A percentile compares a stretch with the other conserved stretches of the same genome.
Conservation (phyloP, 2,888 invertebrate genomes). For the Pseudococcus jackbeardsleyi region DNA sequence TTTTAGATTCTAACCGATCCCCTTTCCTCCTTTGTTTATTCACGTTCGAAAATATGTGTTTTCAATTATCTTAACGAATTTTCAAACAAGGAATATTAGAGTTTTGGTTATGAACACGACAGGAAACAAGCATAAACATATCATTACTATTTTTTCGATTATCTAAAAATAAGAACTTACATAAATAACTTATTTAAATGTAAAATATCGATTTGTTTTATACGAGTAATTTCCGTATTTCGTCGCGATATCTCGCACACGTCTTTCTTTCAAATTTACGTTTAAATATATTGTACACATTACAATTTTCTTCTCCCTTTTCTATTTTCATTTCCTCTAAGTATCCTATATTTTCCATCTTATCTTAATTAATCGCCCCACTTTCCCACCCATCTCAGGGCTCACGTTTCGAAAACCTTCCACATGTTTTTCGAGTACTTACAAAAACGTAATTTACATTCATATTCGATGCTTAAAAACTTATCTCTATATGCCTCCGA, state of each 20-base stretch:
- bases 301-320: not conserved
- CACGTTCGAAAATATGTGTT: no score
- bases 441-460: no score
- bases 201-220: not conserved
- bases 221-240: not conserved
- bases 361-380: not conserved
- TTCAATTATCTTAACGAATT: no score
- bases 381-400: no score
- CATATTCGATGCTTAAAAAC: no score
- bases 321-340: not conserved
- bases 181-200: not conserved
- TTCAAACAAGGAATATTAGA: no score
- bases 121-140: not conserved
- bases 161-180: not conserved
- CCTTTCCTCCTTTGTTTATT: no score
- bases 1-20: no score
- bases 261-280: not conserved
- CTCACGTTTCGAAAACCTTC: no score
- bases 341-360: not conserved
- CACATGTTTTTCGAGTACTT: no score
- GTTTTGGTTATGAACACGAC: no score
- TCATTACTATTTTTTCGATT: not conserved
- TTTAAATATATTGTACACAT: not conserved
- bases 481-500: no score
- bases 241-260: not conserved